Evolutionary conservation across 37 sponge, comb jelly and placozoan genomes (phyloP), one percentile per base, ranked within the genome.

Genomic region (Chondrilla cf. caribensis): DNA sequence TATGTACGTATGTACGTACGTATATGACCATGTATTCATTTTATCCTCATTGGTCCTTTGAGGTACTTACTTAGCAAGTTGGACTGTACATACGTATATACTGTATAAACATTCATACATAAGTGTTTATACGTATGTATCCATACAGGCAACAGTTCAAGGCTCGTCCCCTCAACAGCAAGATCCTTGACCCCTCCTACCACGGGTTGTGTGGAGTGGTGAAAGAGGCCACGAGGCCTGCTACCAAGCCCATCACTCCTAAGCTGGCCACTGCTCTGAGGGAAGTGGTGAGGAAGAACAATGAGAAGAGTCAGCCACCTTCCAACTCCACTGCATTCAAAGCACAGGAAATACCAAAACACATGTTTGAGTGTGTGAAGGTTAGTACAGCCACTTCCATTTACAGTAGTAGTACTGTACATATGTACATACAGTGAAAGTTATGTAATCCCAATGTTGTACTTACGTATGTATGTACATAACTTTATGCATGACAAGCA

Each of bases 121-220:
- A 5, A n/a, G 29, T 72, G 29, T 21, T 28, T 21, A 21, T 21
- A 67, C 14, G 14, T 28, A 31, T 14, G 32, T 17, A 75, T 29
- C 44, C 58, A 44, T 51, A 26, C 25, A 93, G 94, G 83, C 62
- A 85, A 38, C 64, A 89, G 68, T 89, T 93, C 78, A 93, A 85
- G 54, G 90, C 94, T 22, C 83, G 81, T 1, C 87, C 90, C 1
- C 43, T 93, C 47, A 87, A 89, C 83, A 78, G 67, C 3, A 85
- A 85, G 58, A 82, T 93, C 65, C 54, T 93, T 22, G 42, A 35
- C 0, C 64, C 36, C 36, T 78, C 54, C 58, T 58, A 58, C 58
- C 36, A 58, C 7, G 93, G 93, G 0, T 68, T 86, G 39, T 64
- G 37, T 55, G 93, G 93, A 19, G 86, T 92, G 9, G 84, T 58